Evolutionary conservation across 2,888 invertebrate species (phyloP).

Genomic region (Parnassius glacialis): DNA sequence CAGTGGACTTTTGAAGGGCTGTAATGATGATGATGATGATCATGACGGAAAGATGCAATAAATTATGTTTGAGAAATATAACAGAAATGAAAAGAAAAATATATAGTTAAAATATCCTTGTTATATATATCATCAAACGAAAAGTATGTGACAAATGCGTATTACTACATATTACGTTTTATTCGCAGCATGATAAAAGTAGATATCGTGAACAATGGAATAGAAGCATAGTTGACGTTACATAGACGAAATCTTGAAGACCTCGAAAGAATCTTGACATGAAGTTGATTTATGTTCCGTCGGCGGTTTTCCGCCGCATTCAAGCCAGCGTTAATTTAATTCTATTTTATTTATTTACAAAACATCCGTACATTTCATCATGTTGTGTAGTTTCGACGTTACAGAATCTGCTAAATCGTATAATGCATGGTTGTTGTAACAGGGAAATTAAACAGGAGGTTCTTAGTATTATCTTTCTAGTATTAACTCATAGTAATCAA

Average conservation of each 20-base stretch:
- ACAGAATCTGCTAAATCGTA: no score
- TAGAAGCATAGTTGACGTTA: slow-evolving; percentile 7
- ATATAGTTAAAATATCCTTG: not conserved
- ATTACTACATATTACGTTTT: slow-evolving; percentile 2
- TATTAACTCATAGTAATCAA: no score
- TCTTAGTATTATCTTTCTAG: no score
- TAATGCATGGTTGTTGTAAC: no score
- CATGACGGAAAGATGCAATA: not conserved
- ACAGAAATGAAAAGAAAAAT: not conserved
- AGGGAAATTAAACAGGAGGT: no score
- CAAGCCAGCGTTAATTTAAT: not conserved
- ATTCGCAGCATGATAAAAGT: slow-evolving; percentile 8
- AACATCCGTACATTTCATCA: no score
- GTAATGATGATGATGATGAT: no score
- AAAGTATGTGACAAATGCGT: slow-evolving; percentile 8
- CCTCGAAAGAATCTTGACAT: slow-evolving; percentile 5
- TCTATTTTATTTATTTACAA: no score
- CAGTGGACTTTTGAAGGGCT: no score
- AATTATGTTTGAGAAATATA: not conserved
- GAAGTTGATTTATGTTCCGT: slow-evolving; percentile 15
- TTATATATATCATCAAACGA: slow-evolving; percentile 4
- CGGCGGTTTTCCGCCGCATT: not conserved
- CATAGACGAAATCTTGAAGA: slow-evolving; percentile 11
- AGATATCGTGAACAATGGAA: slow-evolving; percentile 5
- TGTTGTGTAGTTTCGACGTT: no score